Evolutionary conservation across 2,797 vertebrate genomes (phyloP).

Genomic region (Neomorphus geoffroyi): DNA sequence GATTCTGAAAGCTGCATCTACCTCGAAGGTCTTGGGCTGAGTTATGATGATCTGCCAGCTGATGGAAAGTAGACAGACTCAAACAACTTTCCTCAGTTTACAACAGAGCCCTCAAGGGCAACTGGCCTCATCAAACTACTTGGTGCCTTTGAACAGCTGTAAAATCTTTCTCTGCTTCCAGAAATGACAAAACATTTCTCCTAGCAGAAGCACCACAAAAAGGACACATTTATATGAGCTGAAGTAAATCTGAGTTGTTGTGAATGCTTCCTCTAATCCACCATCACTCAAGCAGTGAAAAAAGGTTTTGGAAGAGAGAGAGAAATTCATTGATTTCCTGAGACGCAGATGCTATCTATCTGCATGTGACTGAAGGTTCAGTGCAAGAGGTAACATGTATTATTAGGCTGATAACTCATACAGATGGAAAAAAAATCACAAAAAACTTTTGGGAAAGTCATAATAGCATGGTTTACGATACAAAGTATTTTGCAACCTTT

Average conservation of each 20-base stretch:
- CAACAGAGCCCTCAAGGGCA: not conserved
- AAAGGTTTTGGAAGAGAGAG: not conserved
- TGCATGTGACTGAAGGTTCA: not conserved
- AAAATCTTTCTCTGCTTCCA: not conserved
- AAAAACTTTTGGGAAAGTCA: not conserved
- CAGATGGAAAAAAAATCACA: not conserved
- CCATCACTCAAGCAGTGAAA: not conserved
- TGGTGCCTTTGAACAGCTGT: not conserved
- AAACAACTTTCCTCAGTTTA: not conserved
- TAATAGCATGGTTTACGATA: not conserved
- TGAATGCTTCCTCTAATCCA: not conserved
- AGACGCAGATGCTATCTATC: not conserved
- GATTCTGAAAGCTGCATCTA: not conserved
- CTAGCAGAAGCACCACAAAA: not conserved
- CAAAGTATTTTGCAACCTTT: not conserved
- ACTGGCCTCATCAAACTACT: not conserved
- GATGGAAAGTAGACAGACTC: not conserved
- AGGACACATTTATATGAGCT: not conserved
- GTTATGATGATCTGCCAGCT: not conserved
- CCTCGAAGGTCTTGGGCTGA: not conserved
- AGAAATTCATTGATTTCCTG: not conserved
- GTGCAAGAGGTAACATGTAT: not conserved
- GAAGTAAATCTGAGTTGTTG: not conserved
- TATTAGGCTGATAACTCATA: not conserved
- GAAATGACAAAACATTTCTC: not conserved